Evolutionary conservation across 2,888 invertebrate species (phyloP).

Genomic region (Thymelicus acteon): DNA sequence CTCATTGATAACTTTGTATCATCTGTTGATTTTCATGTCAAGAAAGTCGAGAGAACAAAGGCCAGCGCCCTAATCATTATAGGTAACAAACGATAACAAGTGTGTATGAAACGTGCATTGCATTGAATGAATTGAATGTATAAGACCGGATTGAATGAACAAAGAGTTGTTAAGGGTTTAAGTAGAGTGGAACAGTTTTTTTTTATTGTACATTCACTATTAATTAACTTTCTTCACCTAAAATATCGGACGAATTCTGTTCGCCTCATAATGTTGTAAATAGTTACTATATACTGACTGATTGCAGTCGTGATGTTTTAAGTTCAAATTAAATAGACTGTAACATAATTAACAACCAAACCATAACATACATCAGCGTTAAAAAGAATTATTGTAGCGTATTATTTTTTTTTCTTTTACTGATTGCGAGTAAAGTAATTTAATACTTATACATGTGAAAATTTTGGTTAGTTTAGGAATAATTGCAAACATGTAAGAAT

Average conservation of each 20-base stretch:
- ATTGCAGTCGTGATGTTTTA: too few species aligned
- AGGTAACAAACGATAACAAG: not conserved
- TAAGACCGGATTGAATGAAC: slow-evolving; percentile 34
- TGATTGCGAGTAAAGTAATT: too few species aligned
- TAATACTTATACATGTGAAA: too few species aligned
- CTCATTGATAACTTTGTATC: slow-evolving; percentile 17
- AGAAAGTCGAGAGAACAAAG: slow-evolving; percentile 27
- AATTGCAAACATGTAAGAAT: too few species aligned
- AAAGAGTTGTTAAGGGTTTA: slow-evolving; percentile 23
- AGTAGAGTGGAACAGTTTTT: slow-evolving; percentile 28
- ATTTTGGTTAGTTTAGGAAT: too few species aligned
- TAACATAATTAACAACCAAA: too few species aligned
- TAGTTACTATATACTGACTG: too few species aligned
- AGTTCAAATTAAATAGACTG: too few species aligned
- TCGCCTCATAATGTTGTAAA: too few species aligned
- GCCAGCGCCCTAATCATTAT: slow-evolving; percentile 14
- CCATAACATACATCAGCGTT: too few species aligned
- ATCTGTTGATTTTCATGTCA: slow-evolving; percentile 18
- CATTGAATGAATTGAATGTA: slow-evolving; percentile 16
- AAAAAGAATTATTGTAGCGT: too few species aligned
- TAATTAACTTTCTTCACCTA: slow-evolving; percentile 5
- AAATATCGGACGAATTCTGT: not conserved
- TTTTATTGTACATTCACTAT: slow-evolving; percentile 9
- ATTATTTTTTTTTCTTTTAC: too few species aligned
- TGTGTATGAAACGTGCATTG: slow-evolving; percentile 17